Conservation (phyloP, 2,797 vertebrate genomes). For the Helostoma temminkii region DNA sequence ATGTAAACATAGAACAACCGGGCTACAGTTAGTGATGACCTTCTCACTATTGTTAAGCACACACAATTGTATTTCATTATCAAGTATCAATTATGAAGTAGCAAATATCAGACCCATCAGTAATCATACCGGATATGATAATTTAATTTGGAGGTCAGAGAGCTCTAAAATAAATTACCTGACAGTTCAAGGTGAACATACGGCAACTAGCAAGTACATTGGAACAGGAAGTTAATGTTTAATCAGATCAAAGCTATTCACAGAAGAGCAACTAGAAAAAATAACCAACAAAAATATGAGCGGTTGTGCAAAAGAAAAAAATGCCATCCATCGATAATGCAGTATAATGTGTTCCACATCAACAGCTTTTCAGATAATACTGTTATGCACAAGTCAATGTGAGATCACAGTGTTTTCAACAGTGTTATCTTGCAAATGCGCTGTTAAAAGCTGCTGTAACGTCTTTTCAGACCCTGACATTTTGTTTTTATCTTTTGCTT, state of each 20-base stretch:
- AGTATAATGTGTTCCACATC: not conserved
- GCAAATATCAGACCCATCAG: conserved; percentile 10
- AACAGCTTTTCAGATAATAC: conserved; percentile 11
- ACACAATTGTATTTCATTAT: conserved; percentile 1
- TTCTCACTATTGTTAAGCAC: too few species aligned
- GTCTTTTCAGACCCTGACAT: conserved; percentile 13
- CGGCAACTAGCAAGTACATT: not conserved
- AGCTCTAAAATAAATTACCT: conserved; percentile 10
- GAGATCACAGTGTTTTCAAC: conserved; percentile 8
- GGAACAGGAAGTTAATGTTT: conserved; percentile 42
- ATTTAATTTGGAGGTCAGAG: conserved; percentile 11
- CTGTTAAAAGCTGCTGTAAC: conserved; percentile 18
- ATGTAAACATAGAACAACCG: not conserved
- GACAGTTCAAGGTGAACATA: conserved; percentile 28
- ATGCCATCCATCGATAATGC: not conserved
- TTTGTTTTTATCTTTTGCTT: conserved; percentile 1
- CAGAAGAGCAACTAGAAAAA: conserved; percentile 11
- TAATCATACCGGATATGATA: conserved; percentile 4
- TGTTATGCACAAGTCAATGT: conserved; percentile 7
- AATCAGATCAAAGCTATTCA: conserved; percentile 26
- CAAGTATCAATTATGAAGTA: not conserved
- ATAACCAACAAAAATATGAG: not conserved
- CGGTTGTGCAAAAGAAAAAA: not conserved
- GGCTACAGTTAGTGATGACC: not conserved
- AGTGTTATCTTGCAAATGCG: conserved; percentile 7